phyloP scores from a whole-genome alignment of 2,113 vertebrate genomes.

The Cettia cetti region DNA sequence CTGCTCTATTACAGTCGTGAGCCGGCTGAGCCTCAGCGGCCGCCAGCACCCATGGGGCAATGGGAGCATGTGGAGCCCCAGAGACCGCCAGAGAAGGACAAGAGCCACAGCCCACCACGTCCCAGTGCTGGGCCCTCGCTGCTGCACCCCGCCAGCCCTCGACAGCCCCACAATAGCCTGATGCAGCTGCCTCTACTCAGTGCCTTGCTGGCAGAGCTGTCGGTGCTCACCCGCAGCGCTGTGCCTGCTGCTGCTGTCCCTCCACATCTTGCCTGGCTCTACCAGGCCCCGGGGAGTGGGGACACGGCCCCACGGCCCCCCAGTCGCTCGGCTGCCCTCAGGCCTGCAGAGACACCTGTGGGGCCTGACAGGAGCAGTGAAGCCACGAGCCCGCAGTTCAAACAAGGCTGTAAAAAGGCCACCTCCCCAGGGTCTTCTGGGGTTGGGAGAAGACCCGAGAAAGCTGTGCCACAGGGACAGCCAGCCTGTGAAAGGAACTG shows the following conservation, averaged over 20 bases:
- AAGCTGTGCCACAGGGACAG: background rate
- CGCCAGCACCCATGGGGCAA: accelerated
- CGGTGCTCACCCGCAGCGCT: constrained; percentile 66
- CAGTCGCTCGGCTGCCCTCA: background rate
- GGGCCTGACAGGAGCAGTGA: background rate
- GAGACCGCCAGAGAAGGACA: background rate
- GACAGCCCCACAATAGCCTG: constrained; percentile 1
- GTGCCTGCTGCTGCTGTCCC: background rate
- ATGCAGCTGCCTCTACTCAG: constrained; percentile 84
- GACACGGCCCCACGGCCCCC: background rate
- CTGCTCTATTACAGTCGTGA: constrained; percentile 79
- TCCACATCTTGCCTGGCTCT: constrained; percentile 66
- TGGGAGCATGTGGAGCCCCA: background rate
- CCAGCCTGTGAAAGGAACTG: background rate
- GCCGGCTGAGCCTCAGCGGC: background rate
- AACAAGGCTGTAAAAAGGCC: background rate
- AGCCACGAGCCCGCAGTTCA: background rate
- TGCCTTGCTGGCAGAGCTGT: constrained; percentile 84
- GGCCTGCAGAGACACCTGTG: background rate
- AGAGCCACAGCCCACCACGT: background rate
- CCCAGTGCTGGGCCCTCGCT: background rate
- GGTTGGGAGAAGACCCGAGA: background rate
- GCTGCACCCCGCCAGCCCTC: background rate
- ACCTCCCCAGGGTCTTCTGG: background rate
- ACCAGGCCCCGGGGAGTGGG: constrained; percentile 9